Evolutionary conservation across 2,113 vertebrate genomes (phyloP), one percentile per base, ranked within the genome.

Genomic region (Cyanoderma ruficeps): DNA sequence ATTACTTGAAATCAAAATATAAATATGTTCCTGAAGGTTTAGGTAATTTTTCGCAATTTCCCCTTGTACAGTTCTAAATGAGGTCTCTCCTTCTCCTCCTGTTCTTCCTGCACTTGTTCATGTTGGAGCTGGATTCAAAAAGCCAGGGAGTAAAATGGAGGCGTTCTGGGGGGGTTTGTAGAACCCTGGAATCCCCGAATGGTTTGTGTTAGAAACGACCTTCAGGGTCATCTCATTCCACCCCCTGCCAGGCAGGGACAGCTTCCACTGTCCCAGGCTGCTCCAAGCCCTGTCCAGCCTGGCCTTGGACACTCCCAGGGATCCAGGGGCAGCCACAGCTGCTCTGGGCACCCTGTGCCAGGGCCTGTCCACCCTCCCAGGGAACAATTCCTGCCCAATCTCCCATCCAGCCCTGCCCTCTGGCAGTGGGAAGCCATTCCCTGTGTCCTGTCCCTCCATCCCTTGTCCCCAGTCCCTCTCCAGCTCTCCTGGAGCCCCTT

Each of bases 11-110:
- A 96, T 98, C 95, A 97, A 97, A 97, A 97, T 95, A 95, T 86
- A 96, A 97, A 95, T 92, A 93, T 97, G 96, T 97, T 98, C 97
- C 94, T 97, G 91, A 94, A 96, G 96, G 96, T 96, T 98, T 97
- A 98, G 96, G 93, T 96, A 81, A 96, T 97, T 95, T 89, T 78
- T 91, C 94, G 94, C 95, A 91, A 56, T 97, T 97, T 98, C 96
- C 96, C 96, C 93, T 97, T 71, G 71, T 74, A 70, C 77, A 83
- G 96, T 87, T 90, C 93, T 95, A 95, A 94, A 92, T 56, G 72
- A 94, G 81, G 47, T 90, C 49, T 92, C 80, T 94, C 88, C 53
- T 86, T 19, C 85, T 74, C 56, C 72, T 67, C 24, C 77, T 52
- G 63, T 87, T 94, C 72, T 67, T 84, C 64, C 44, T 95, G 94